These are phyloP conservation scores for Chaetorhynchus papuensis DNA, from an alignment of 2,113 vertebrate species.

Conservation along the genomic window DNA sequence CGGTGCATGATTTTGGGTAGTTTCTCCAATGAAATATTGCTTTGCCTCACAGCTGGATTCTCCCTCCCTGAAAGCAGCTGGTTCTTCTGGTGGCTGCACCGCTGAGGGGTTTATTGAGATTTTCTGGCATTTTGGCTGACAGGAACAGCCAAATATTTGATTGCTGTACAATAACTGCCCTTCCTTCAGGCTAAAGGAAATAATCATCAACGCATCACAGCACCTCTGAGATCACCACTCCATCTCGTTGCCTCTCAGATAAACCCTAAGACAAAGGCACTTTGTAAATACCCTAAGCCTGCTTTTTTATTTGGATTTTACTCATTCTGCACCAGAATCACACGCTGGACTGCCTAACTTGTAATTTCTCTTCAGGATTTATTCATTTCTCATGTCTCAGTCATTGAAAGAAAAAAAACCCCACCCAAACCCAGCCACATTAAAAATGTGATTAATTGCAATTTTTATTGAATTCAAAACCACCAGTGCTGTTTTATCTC, in stretches of 20 bases:
- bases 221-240: neutral
- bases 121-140: neutral
- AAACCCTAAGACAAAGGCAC: neutral
- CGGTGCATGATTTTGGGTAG: neutral
- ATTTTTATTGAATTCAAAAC: neutral
- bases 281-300: neutral
- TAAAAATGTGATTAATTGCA: neutral
- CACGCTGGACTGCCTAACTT: neutral
- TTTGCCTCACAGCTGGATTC: neutral
- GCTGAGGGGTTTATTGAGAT: accelerated
- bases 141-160: neutral
- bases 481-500: neutral
- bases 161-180: neutral
- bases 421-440: neutral
- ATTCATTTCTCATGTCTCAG: neutral
- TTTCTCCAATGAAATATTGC: neutral
- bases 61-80: neutral
- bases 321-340: neutral
- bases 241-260: neutral
- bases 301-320: neutral
- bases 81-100: neutral
- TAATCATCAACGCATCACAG: accelerated
- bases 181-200: neutral
- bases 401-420: neutral
- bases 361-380: neutral